A percentile compares a stretch with the other conserved stretches of the same genome.
These are phyloP conservation scores for Polyploca ridens DNA, from an alignment of 2,888 invertebrate species.

Conservation along the genomic window DNA sequence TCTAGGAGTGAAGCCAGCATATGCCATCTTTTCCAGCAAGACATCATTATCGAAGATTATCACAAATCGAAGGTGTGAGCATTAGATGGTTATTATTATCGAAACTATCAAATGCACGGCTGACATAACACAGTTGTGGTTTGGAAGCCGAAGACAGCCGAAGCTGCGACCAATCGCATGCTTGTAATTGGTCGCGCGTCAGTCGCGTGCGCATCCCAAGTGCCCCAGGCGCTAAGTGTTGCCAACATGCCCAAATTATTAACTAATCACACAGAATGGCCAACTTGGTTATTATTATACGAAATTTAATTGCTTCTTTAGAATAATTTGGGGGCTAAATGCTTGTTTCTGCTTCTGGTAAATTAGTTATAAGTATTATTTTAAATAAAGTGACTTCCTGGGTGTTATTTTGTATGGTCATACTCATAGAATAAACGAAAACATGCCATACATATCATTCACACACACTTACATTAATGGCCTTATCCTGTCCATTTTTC, in stretches of 20 bases:
- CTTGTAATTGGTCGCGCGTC: conserved; percentile 60
- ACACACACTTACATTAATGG: too few relatives aligned
- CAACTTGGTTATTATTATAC: conserved; percentile 48
- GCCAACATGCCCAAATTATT: conserved; percentile 64
- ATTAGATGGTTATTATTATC: neutral
- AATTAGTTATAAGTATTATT: conserved; percentile 22
- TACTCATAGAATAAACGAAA: neutral
- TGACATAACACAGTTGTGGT: neutral
- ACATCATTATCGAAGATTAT: too few relatives aligned
- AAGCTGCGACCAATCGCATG: conserved; percentile 53
- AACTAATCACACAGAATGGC: conserved; percentile 71
- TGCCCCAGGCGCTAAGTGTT: conserved; percentile 58
- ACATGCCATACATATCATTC: neutral
- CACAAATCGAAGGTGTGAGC: neutral
- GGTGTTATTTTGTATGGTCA: conserved; percentile 23
- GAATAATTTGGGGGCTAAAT: conserved; percentile 64
- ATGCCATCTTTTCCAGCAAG: too few relatives aligned
- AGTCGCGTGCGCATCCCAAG: conserved; percentile 60
- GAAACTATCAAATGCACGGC: neutral
- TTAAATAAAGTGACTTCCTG: conserved; percentile 35
- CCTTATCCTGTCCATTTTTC: neutral
- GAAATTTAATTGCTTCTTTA: conserved; percentile 68
- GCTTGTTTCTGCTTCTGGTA: conserved; percentile 47
- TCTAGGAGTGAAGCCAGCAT: too few relatives aligned
- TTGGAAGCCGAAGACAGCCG: conserved; percentile 4